Conservation (phyloP, 2,113 vertebrate genomes). For the Pica pica region DNA sequence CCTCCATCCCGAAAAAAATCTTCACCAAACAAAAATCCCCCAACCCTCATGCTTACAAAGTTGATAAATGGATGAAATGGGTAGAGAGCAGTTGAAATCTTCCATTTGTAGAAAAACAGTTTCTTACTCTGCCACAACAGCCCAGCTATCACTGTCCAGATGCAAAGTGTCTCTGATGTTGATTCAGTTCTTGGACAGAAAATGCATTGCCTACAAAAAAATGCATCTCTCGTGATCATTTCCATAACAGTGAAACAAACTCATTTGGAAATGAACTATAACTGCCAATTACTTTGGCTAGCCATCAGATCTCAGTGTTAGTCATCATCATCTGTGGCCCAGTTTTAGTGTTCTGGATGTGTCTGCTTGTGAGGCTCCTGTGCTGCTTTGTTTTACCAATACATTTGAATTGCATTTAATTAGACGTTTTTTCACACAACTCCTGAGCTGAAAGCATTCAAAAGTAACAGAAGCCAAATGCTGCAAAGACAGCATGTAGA, state of each 20-base stretch:
- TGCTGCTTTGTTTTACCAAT: background rate
- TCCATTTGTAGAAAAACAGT: background rate
- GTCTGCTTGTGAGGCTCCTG: background rate
- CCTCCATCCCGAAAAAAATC: background rate
- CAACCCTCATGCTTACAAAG: background rate
- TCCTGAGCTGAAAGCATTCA: background rate
- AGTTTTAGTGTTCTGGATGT: background rate
- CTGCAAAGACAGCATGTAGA: background rate
- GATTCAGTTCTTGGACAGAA: conserved; percentile 12
- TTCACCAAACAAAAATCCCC: background rate
- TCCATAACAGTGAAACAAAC: background rate
- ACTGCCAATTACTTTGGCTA: background rate
- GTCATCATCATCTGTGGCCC: background rate
- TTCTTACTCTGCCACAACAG: background rate
- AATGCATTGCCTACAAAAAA: background rate
- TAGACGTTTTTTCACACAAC: background rate
- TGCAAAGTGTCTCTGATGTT: conserved; percentile 15
- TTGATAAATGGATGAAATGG: background rate
- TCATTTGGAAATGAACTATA: background rate
- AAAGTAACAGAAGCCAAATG: background rate
- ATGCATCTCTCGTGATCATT: background rate
- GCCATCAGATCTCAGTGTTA: background rate
- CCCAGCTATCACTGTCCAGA: background rate
- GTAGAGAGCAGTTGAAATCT: background rate
- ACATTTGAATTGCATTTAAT: background rate